A percentile compares a stretch with the other conserved stretches of the same genome.
phyloP scores from a whole-genome alignment of 2,797 vertebrate species.

The Liasis olivaceus region DNA sequence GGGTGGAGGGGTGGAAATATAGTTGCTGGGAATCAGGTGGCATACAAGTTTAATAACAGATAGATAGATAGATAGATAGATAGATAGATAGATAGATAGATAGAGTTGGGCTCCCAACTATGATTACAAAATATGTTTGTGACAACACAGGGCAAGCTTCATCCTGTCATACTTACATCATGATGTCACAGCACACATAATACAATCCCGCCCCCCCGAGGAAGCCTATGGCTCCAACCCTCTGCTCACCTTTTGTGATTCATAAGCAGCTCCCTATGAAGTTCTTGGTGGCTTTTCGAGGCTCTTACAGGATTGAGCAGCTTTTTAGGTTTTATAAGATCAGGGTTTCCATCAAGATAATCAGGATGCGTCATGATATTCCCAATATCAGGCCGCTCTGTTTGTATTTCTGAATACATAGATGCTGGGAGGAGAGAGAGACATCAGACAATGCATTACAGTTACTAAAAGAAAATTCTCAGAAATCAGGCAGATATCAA shows the following conservation, averaged over 20 bases:
- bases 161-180: no score
- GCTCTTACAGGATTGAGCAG: slow-evolving; percentile 92
- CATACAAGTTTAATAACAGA: no score
- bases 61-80: no score
- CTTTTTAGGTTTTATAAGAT: slow-evolving; percentile 96
- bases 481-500: not conserved
- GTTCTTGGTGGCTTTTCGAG: slow-evolving; percentile 93
- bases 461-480: not conserved
- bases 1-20: no score
- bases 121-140: no score
- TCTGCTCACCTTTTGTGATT: slow-evolving; percentile 85
- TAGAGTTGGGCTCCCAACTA: no score
- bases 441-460: not conserved
- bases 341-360: slow-evolving; percentile 82
- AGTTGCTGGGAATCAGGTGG: no score
- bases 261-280: slow-evolving; percentile 92
- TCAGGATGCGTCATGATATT: slow-evolving; percentile 82
- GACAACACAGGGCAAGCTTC: no score
- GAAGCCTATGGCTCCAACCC: not conserved
- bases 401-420: slow-evolving; percentile 85
- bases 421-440: slow-evolving; percentile 75
- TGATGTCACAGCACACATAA: not conserved
- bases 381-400: slow-evolving; percentile 71
- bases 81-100: no score
- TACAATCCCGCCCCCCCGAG: not conserved